Evolutionary conservation across 2,888 invertebrate species (phyloP), one percentile per base, ranked within the genome.

Genomic region (Litoditis marina): DNA sequence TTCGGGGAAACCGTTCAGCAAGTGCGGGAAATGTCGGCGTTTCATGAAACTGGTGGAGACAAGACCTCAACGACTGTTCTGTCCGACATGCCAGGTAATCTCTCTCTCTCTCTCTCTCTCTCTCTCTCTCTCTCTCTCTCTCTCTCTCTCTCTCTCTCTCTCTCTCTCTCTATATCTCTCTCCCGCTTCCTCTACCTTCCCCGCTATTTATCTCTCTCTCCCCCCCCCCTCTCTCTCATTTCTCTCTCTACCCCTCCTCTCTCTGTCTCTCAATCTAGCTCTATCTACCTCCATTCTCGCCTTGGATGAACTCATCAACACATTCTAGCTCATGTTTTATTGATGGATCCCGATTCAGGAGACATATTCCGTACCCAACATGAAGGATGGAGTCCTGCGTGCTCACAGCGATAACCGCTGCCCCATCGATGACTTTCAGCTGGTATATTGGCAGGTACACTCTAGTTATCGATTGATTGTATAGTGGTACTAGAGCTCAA

Each of bases 1-100:
- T 1, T 90, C 92, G 19, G 98, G 98, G 3, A 95, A 93, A 85
- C 92, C 95, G 13, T 88, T 94, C 81, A 76, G 58, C 74, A 87
- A 88, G 69, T 89, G 89, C 84, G 89, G 89, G 16, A 96, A 96
- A 84, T 98, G 98, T 84, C 87, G 94, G 8, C 88, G 96, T 1
- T 99, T 93, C 83, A 93, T 99, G 93, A 94, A 96, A 84, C 91
- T 94, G 78, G 92, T 98, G 71, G 90, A 90, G 85, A 90, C 92
- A 0, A 94, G 93, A 81, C 95, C 96, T 0, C 90, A 91, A 0
- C 89, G 98, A 11, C 87, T 98, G 39, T 94, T 94, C 84, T 98
- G 98, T 81, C 89, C 92, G 0, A 90, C 91, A 79, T 98, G 98
- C 84, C 93, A 79, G 56, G 77, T 77, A 39, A 22, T 44, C 7